Evolutionary conservation across 2,113 vertebrate species (phyloP), one percentile per base, ranked within the genome.

Genomic region (Panurus biarmicus): DNA sequence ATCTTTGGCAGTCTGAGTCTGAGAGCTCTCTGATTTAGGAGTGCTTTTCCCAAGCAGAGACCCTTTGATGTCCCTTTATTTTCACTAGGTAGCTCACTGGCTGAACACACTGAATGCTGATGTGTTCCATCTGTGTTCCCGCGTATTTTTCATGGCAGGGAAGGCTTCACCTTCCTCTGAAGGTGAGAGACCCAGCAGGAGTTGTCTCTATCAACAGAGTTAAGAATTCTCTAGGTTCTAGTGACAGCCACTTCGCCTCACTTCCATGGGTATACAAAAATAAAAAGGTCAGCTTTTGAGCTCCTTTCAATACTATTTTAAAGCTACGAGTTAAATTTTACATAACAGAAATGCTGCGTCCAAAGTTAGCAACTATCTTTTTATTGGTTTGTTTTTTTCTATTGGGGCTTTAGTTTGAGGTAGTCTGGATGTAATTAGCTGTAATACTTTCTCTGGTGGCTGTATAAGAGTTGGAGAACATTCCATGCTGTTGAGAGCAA

Each of bases 61-160:
- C 26, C 42, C 26, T 85, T 75, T 20, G 60, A 28, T 61, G 16
- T 1, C 25, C 64, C 67, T 74, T 72, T 54, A 21, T 44, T 89
- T 85, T 23, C 61, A 31, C n/a, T 23, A 12, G 71, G 62, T 73
- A 28, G 14, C 61, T 60, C 19, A 14, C 72, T 48, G 4, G 42
- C 56, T 25, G 67, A n/a, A 5, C 6, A 12, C 53, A 29, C 29
- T 0, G 0, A 82, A 18, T 11, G 16, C 45, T 67, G 33, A 5
- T 66, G 64, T 23, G 20, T 79, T 88, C 79, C 14, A 3, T 48
- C 47, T 40, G 18, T 15, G 28, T 62, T 70, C 36, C n/a, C 40
- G 47, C n/a, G 18, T 44, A 23, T 28, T 87, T 83, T n/a, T 60
- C 26, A 9, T 8, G 35, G 21, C 21, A 25, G 48, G 36, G 25